Evolutionary conservation across 2,888 invertebrate genomes (phyloP).

Genomic region (Lasiommata megera): DNA sequence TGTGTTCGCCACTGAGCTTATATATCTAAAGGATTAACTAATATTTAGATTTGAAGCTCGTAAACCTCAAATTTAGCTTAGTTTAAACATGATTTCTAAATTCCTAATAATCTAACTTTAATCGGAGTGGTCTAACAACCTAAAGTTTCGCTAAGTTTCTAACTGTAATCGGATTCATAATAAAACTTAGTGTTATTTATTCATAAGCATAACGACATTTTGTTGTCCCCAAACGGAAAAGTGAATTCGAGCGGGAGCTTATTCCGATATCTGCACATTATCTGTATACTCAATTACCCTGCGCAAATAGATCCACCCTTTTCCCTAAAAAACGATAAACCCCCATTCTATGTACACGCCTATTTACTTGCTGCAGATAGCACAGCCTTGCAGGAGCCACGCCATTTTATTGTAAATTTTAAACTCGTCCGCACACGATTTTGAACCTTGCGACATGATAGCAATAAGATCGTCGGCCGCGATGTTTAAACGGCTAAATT

Average conservation of each 20-base stretch:
- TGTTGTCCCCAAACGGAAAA: not conserved
- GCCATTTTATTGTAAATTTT: conserved; percentile 35
- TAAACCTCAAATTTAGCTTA: no score
- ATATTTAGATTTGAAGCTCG: no score
- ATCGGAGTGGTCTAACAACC: no score
- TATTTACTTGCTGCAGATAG: conserved; percentile 60
- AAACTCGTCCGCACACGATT: conserved; percentile 32
- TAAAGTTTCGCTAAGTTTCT: no score
- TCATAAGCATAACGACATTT: no score
- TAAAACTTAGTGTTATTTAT: no score
- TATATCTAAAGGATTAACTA: no score
- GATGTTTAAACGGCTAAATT: conserved; percentile 41
- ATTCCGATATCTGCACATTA: conserved; percentile 25
- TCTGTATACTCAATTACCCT: conserved; percentile 37
- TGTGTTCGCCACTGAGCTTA: no score
- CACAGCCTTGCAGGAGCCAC: conserved; percentile 54
- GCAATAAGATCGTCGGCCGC: conserved; percentile 32
- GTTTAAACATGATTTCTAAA: no score
- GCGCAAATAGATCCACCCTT: conserved; percentile 36
- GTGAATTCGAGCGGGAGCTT: not conserved
- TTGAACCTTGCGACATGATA: conserved; percentile 39
- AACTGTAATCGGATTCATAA: no score
- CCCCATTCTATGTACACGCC: conserved; percentile 45
- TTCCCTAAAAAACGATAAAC: conserved; percentile 38
- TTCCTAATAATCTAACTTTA: no score